A percentile compares a stretch with the other conserved stretches of the same genome.
Evolutionary conservation across 1,140 invertebrate genomes (phyloP).

Genomic region (Cepaea nemoralis): DNA sequence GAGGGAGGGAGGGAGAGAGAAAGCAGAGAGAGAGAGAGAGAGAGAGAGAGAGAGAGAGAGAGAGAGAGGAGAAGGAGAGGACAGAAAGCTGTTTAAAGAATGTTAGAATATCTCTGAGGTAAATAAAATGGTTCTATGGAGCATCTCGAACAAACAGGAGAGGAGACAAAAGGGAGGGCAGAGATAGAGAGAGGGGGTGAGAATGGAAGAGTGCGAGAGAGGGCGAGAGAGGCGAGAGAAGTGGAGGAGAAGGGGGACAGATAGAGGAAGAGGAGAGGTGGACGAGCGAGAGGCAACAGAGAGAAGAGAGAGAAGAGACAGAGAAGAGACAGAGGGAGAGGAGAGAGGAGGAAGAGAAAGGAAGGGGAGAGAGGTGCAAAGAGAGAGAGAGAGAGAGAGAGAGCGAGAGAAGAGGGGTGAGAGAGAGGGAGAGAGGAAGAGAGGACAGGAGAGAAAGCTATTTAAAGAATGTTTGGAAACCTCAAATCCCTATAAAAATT

Average conservation of each 20-base stretch:
- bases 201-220: not conserved
- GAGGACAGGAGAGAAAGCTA: not conserved
- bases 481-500: too few species aligned
- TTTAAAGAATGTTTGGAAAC: too few species aligned
- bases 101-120: too few species aligned
- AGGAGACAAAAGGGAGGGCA: not conserved
- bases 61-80: too few species aligned
- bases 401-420: not conserved
- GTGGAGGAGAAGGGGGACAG: not conserved
- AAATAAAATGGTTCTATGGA: too few species aligned
- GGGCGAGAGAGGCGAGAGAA: not conserved
- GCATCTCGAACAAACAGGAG: too few species aligned
- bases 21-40: too few species aligned
- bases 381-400: not conserved
- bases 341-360: conserved; percentile 7
- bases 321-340: conserved; percentile 15
- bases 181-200: not conserved
- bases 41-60: too few species aligned
- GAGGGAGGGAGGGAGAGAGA: too few species aligned
- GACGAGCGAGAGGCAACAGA: not conserved
- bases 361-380: not conserved
- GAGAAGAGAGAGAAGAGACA: not conserved
- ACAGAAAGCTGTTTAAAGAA: too few species aligned
- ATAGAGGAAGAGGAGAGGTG: too few species aligned
- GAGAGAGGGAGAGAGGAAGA: conserved; percentile 18